These are phyloP conservation scores for Neuroterus valhalla DNA, from an alignment of 1,140 invertebrate species.

Conservation along the genomic window DNA sequence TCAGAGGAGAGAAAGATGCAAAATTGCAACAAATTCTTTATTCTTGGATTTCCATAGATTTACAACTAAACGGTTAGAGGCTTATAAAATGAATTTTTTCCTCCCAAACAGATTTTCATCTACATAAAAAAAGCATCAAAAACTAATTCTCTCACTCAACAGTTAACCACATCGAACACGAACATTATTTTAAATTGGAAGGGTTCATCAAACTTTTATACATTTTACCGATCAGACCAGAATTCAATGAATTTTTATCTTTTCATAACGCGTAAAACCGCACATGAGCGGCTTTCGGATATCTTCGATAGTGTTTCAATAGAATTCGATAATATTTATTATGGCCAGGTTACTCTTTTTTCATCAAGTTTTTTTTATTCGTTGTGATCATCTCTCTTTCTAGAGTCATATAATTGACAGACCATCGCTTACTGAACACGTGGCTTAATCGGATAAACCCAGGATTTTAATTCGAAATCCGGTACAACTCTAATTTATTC, in stretches of 20 bases:
- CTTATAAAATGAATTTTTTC: background rate
- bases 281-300: too few species aligned
- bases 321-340: background rate
- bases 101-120: background rate
- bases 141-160: background rate
- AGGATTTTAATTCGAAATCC: slow-evolving; percentile 46
- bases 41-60: background rate
- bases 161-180: background rate
- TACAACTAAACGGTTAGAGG: background rate
- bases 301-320: too few species aligned
- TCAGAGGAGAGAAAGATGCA: background rate
- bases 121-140: background rate
- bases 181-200: background rate
- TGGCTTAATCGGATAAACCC: slow-evolving; percentile 43
- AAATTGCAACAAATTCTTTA: background rate
- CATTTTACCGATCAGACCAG: background rate
- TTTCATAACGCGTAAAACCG: too few species aligned
- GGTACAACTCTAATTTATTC: slow-evolving; percentile 54
- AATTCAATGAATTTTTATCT: background rate
- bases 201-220: background rate
- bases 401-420: background rate
- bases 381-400: background rate
- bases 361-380: background rate
- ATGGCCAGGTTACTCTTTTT: background rate
- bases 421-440: slow-evolving; percentile 4